Conservation (phyloP, 35 echinoderm and acorn worm species). For the Ophiothrix spiculata region DNA sequence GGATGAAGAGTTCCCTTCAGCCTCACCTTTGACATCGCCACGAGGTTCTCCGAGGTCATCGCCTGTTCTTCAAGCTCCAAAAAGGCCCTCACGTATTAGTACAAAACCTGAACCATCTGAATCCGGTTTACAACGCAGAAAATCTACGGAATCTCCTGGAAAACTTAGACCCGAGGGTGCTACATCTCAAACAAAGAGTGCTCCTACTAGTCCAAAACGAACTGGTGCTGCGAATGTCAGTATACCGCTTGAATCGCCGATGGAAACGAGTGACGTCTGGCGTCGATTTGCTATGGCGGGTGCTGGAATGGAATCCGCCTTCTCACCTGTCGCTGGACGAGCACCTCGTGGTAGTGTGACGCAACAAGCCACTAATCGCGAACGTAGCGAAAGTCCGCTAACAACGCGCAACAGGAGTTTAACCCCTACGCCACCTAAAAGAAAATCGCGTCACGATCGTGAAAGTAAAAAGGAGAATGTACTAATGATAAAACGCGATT, state of each 20-base stretch:
- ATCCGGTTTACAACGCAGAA: slow-evolving; percentile 55
- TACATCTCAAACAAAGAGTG: slow-evolving; percentile 34
- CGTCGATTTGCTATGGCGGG: slow-evolving; percentile 28
- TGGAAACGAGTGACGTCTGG: slow-evolving; percentile 24
- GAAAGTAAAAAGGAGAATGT: slow-evolving; percentile 14
- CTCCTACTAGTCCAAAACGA: slow-evolving; percentile 82
- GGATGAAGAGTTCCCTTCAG: neutral
- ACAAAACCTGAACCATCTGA: slow-evolving; percentile 47
- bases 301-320: neutral
- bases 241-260: neutral
- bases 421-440: slow-evolving; percentile 12
- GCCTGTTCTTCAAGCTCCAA: neutral
- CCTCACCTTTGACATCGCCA: too few relatives aligned
- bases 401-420: slow-evolving; percentile 25
- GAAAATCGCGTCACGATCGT: slow-evolving; percentile 29
- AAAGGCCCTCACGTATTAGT: slow-evolving; percentile 12
- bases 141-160: slow-evolving; percentile 27
- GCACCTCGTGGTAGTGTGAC: slow-evolving; percentile 1
- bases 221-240: slow-evolving; percentile 8
- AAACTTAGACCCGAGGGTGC: neutral
- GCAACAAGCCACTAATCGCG: neutral
- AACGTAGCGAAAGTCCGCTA: slow-evolving; percentile 54
- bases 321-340: neutral
- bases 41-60: neutral
- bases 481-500: slow-evolving; percentile 62